A percentile compares a stretch with the other conserved stretches of the same genome.
Evolutionary conservation across 1,140 invertebrate species (phyloP).

Genomic region (Drosophila pseudoananassae): DNA sequence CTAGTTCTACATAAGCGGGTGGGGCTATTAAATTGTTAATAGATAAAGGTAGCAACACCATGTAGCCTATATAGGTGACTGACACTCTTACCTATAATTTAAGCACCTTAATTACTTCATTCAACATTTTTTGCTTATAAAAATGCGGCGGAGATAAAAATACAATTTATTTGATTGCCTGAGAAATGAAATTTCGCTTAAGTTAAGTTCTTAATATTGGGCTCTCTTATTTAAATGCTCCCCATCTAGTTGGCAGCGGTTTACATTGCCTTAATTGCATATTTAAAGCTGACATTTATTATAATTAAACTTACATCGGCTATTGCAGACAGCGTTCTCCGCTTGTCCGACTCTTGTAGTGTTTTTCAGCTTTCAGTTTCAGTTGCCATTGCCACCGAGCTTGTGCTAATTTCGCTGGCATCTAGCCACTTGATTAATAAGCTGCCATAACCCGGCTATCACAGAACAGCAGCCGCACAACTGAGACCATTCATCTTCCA

Average conservation of each 20-base stretch:
- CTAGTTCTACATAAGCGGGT: conserved; percentile 1
- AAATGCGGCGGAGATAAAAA: conserved; percentile 6
- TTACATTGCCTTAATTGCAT: conserved; percentile 67
- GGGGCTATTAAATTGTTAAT: conserved; percentile 6
- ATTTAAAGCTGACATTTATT: conserved; percentile 80
- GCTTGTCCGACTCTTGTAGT: conserved; percentile 8
- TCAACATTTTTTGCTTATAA: not conserved
- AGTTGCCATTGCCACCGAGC: conserved; percentile 15
- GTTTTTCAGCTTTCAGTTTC: conserved; percentile 39
- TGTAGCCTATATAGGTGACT: not conserved
- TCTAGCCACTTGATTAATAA: conserved; percentile 65
- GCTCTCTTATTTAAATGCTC: conserved; percentile 19
- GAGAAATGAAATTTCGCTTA: conserved; percentile 11
- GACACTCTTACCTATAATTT: not conserved
- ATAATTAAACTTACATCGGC: conserved; percentile 73
- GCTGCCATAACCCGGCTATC: conserved; percentile 73
- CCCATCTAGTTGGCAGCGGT: conserved; percentile 12
- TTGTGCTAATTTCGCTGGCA: conserved; percentile 67
- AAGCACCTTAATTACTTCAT: conserved; percentile 8
- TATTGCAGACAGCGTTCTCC: conserved; percentile 44
- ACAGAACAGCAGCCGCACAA: conserved; percentile 62
- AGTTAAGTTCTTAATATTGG: not conserved
- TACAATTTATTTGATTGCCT: conserved; percentile 14
- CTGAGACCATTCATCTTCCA: conserved; percentile 70
- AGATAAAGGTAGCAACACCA: not conserved